These are phyloP conservation scores for Taxidea taxus DNA, from an alignment of 2,113 vertebrate genomes.

Conservation along the genomic window DNA sequence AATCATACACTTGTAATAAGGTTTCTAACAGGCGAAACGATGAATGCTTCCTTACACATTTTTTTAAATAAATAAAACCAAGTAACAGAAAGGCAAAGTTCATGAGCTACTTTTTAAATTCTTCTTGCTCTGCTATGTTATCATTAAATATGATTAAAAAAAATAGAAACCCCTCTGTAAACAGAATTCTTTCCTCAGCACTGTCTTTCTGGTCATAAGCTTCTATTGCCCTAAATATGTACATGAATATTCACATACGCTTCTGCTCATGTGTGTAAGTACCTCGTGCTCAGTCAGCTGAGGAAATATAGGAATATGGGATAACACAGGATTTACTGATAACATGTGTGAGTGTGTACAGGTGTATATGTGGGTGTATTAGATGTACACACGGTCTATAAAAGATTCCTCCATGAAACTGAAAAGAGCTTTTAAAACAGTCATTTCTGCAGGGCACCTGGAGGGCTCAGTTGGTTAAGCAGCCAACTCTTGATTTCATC, in stretches of 20 bases:
- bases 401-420: neutral
- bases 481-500: no score
- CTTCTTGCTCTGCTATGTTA: neutral
- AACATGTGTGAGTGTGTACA: accelerated
- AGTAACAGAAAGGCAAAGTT: neutral
- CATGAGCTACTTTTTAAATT: neutral
- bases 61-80: neutral
- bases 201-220: neutral
- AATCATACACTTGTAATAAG: neutral
- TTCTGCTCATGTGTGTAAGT: no score
- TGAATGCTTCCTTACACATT: neutral
- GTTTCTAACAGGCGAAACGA: neutral
- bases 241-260: no score
- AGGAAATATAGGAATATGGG: slow-evolving; percentile 17
- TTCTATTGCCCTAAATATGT: neutral
- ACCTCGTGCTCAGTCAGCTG: slow-evolving; percentile 62
- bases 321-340: neutral
- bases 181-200: neutral
- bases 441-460: neutral
- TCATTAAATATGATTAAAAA: neutral
- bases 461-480: neutral
- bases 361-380: neutral
- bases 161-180: neutral
- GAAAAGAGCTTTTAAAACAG: neutral
- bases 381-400: neutral